These are phyloP conservation scores for Drosophila trapezifrons DNA, from an alignment of 1,140 invertebrate genomes.

Conservation along the genomic window DNA sequence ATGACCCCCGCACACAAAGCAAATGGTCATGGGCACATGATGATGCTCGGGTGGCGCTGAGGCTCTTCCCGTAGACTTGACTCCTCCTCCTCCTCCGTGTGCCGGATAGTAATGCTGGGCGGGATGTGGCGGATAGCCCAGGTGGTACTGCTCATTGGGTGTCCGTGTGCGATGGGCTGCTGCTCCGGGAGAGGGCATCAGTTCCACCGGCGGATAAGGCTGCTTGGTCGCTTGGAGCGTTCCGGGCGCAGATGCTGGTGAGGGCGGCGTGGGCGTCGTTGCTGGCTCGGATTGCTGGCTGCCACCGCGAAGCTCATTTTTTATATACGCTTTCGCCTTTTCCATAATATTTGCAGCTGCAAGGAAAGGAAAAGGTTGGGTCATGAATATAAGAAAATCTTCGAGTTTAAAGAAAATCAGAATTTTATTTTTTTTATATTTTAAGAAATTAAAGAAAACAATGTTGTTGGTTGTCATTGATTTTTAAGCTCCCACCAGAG, in stretches of 20 bases:
- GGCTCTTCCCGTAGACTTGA: conserved; percentile 56
- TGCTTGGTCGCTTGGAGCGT: conserved; percentile 34
- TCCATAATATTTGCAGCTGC: conserved; percentile 85
- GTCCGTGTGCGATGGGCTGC: conserved; percentile 43
- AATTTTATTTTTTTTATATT: too few species aligned
- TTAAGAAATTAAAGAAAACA: too few species aligned
- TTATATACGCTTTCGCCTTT: conserved; percentile 87
- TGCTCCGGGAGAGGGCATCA: conserved; percentile 64
- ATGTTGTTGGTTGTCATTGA: too few species aligned
- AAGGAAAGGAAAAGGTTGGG: conserved; percentile 13
- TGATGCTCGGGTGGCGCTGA: conserved; percentile 63
- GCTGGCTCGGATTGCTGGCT: conserved; percentile 66
- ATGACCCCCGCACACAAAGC: conserved; percentile 93
- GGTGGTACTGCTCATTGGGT: conserved; percentile 35
- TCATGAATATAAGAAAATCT: neutral
- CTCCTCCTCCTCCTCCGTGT: conserved; percentile 3
- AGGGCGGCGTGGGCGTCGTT: conserved; percentile 39
- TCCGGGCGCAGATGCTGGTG: conserved; percentile 29
- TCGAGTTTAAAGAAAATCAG: too few species aligned
- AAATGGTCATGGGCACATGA: conserved; percentile 84
- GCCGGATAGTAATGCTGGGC: conserved; percentile 49
- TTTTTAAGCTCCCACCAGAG: too few species aligned
- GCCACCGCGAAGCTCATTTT: conserved; percentile 85
- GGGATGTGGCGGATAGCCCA: conserved; percentile 40
- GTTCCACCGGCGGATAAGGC: conserved; percentile 43